These are phyloP conservation scores for Notarius quadriscutis DNA, from an alignment of 2,113 vertebrate genomes.

Conservation along the genomic window DNA sequence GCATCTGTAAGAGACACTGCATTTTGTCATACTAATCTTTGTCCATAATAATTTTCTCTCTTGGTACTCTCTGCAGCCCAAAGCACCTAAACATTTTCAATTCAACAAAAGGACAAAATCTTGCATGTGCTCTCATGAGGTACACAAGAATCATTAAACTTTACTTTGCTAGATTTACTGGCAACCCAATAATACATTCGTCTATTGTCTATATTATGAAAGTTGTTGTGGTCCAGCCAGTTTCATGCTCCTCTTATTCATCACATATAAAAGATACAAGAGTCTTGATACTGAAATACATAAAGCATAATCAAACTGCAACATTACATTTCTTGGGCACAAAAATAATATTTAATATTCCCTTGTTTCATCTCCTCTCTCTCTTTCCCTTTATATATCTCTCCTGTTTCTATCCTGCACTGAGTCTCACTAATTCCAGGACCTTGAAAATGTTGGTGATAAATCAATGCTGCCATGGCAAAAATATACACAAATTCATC, in stretches of 20 bases:
- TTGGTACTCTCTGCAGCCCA: not conserved
- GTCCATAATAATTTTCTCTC: not conserved
- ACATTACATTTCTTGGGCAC: slow-evolving; percentile 38
- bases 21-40: not conserved
- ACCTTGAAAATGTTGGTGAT: slow-evolving; percentile 74
- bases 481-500: slow-evolving; percentile 76
- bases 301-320: slow-evolving; percentile 21
- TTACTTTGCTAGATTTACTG: no score
- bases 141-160: no score
- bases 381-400: slow-evolving; percentile 28
- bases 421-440: slow-evolving; percentile 71
- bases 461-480: slow-evolving; percentile 72
- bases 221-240: not conserved
- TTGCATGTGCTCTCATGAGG: not conserved
- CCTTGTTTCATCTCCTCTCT: not conserved
- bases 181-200: not conserved
- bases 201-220: not conserved
- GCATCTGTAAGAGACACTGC: slow-evolving; percentile 20
- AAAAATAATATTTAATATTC: not conserved
- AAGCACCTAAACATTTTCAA: not conserved
- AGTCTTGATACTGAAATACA: slow-evolving; percentile 30
- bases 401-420: slow-evolving; percentile 63
- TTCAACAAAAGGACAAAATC: not conserved
- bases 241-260: not conserved
- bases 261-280: slow-evolving; percentile 1